Conservation (phyloP, 2,113 vertebrate species). For the Parotia lawesii region DNA sequence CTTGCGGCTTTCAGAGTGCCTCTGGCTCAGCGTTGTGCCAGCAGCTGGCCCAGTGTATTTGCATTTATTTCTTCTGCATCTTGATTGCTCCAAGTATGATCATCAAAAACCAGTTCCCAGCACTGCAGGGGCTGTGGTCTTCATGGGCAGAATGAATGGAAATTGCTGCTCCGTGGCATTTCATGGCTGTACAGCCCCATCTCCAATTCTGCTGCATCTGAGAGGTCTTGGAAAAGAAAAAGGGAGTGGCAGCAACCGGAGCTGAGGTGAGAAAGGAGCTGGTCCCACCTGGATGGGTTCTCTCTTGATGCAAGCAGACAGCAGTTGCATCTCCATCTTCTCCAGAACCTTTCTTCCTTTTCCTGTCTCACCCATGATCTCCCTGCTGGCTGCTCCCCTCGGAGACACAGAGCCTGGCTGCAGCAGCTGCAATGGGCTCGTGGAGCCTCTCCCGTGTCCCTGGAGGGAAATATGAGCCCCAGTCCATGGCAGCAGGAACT, state of each 20-base stretch:
- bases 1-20: not conserved
- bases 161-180: not conserved
- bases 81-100: not conserved
- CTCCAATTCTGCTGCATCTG: not conserved
- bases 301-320: not conserved
- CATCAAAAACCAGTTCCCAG: not conserved
- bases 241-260: not conserved
- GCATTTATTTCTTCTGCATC: not conserved
- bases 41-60: not conserved
- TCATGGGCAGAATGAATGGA: not conserved
- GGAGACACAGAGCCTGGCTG: not conserved
- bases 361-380: rapidly evolving
- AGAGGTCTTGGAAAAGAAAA: not conserved
- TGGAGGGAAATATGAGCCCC: not conserved
- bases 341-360: not conserved
- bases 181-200: not conserved
- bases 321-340: not conserved
- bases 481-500: not conserved
- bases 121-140: not conserved
- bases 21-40: not conserved
- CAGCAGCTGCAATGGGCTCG: rapidly evolving
- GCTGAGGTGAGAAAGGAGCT: not conserved
- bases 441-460: not conserved
- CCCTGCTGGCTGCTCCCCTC: not conserved
- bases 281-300: not conserved